Conservation (phyloP, 2,113 vertebrate species). For the Cranoglanis bouderius region DNA sequence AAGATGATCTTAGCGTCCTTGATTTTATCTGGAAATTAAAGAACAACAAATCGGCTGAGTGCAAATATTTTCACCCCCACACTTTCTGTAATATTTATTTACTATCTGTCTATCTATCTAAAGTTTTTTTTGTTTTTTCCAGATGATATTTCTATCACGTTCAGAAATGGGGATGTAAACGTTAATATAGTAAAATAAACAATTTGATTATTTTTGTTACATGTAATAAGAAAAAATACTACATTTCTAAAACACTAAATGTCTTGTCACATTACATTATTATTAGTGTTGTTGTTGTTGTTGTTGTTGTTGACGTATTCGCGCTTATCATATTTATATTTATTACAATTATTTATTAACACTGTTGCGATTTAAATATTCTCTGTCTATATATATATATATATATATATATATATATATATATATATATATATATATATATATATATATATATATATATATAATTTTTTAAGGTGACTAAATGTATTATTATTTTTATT, state of each 20-base stretch:
- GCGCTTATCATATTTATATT: neutral
- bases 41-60: neutral
- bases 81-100: neutral
- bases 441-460: no score
- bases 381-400: no score
- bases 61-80: neutral
- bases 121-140: no score
- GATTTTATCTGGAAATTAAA: slow-evolving; percentile 83
- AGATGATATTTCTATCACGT: neutral
- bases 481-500: no score
- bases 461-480: no score
- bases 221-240: neutral
- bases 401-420: no score
- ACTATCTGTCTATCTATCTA: neutral
- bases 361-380: neutral
- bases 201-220: neutral
- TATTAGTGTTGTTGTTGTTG: neutral
- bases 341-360: neutral
- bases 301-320: neutral
- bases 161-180: neutral
- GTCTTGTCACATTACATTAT: neutral
- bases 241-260: neutral
- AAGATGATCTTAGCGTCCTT: slow-evolving; percentile 96
- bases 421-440: no score
- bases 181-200: neutral